phyloP scores from a whole-genome alignment of 2,113 vertebrate genomes.

The Furnarius figulus region DNA sequence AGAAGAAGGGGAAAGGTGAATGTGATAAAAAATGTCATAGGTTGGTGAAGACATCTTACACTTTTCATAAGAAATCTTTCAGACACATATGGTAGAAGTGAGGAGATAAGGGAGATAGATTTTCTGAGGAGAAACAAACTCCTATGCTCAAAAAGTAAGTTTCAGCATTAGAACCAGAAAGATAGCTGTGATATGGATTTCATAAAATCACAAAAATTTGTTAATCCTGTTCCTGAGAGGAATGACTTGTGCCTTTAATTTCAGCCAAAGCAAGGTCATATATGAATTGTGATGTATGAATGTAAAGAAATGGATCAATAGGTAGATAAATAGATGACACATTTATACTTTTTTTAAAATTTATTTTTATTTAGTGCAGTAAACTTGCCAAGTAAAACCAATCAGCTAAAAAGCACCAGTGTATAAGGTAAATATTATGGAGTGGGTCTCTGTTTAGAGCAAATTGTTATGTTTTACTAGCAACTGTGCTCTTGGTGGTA shows the following conservation, averaged over 20 bases:
- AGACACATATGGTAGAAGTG: not conserved
- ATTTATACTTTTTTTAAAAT: not conserved
- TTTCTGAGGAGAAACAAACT: not conserved
- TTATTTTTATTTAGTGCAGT: not conserved
- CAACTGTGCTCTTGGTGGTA: not conserved
- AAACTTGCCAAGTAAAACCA: not conserved
- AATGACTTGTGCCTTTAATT: not conserved
- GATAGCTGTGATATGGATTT: not conserved
- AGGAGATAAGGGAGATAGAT: not conserved
- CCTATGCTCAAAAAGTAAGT: not conserved
- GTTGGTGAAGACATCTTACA: not conserved
- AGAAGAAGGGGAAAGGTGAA: constrained; percentile 17
- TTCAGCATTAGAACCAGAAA: not conserved
- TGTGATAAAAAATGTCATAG: not conserved
- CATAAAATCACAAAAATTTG: not conserved
- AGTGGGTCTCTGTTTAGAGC: not conserved
- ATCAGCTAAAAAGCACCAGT: not conserved
- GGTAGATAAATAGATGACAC: not conserved
- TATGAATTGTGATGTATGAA: not conserved
- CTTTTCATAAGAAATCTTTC: not conserved
- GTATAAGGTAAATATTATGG: not conserved
- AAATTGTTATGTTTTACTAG: not conserved
- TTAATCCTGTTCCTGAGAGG: not conserved
- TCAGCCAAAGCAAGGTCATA: not conserved
- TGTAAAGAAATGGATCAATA: not conserved